A percentile compares a stretch with the other conserved stretches of the same genome.
These are phyloP conservation scores for Ctenicera cuprea DNA, from an alignment of 2,888 invertebrate species.

Conservation along the genomic window DNA sequence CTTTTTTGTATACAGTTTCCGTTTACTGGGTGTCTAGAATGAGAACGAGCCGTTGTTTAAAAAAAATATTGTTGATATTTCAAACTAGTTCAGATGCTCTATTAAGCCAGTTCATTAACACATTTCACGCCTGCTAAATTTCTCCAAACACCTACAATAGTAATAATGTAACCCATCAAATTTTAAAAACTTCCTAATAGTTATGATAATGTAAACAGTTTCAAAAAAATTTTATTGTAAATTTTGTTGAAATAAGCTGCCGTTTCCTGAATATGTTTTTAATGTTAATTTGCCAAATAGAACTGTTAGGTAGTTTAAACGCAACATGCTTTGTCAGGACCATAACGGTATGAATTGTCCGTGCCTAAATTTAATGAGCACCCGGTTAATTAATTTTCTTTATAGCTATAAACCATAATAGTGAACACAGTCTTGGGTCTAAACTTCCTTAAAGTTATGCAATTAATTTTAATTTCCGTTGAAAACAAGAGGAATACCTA, in stretches of 20 bases:
- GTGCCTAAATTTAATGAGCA: slow-evolving; percentile 45
- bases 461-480: background rate
- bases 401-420: background rate
- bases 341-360: slow-evolving; percentile 45
- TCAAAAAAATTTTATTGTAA: background rate
- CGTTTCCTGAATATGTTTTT: background rate
- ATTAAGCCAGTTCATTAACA: slow-evolving; percentile 14
- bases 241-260: slow-evolving; percentile 8
- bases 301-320: slow-evolving; percentile 30
- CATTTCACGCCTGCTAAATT: slow-evolving; percentile 5
- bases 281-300: background rate
- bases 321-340: background rate
- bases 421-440: background rate
- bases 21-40: background rate
- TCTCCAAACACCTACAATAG: slow-evolving; percentile 1
- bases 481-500: background rate
- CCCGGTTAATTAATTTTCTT: slow-evolving; percentile 33
- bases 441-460: slow-evolving; percentile 3
- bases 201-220: too few relatives aligned
- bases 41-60: slow-evolving; percentile 8
- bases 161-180: background rate
- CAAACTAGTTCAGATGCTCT: slow-evolving; percentile 18
- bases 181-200: too few relatives aligned
- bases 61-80: slow-evolving; percentile 15
- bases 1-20: slow-evolving; percentile 4